Base-by-base conservation (phyloP, 1,140 invertebrate genomes). In the Sitodiplosis mosellana region DNA sequence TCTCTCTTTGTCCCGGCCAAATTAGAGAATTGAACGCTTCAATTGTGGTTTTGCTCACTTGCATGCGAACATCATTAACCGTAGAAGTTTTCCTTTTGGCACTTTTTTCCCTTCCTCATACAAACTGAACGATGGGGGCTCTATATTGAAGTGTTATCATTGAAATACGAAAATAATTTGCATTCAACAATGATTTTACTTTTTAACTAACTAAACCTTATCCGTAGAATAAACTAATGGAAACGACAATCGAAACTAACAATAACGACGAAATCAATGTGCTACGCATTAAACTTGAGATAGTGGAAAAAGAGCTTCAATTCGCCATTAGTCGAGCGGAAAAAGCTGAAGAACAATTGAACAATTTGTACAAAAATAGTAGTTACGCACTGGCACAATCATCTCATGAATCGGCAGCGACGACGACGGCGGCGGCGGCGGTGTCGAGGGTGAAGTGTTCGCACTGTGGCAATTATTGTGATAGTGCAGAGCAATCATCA, bases 261-360 rank as follows among this genome's bases (percentile, higher is more conserved):
- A 62, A 59, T 61, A 62, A 61, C 56, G 61, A 61, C 54, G 61
- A 64, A 61, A 53, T 63, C 57, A 59, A 63, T 59, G 59, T 58
- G 54, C 60, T 64, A 53, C 58, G 60, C 56, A 51, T 64, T 54
- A 63, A 61, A 59, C 55, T 64, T 54, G 58, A 61, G 49, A 61
- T 64, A 45, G 52, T 64, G 34, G 61, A 64, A 57, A 58, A 59
- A 49, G 58, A 64, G 47, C 50, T 64, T 49, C 55, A 55, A 36
- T 47, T 54, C 38, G 58, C 61, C 11, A 41, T 54, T 21, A 45
- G 49, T 33, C 55, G 60, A 33, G 61, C 61, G 41, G 59, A 63
- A 33, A 49, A 38, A 15, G 61, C 61, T 48, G 61, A 64, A 55
- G 48, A 14, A 33, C 46, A 53, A 44, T 50, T 44, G 34, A 55